These are phyloP conservation scores for Keiferia lycopersicella DNA, from an alignment of 2,888 invertebrate genomes.

Conservation along the genomic window DNA sequence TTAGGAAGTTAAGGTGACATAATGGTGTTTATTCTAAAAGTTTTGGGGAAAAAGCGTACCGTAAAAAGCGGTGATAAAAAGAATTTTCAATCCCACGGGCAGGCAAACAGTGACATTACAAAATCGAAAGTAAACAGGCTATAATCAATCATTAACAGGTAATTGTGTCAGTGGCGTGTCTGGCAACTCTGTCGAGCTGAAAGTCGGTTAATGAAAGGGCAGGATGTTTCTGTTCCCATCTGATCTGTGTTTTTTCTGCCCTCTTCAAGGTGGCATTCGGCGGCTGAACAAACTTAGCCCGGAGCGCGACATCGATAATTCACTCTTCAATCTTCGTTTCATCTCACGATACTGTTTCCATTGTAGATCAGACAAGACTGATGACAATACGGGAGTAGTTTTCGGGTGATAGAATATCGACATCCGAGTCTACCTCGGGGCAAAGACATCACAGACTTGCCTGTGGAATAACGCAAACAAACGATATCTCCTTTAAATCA, in stretches of 20 bases:
- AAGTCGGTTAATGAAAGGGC: slow-evolving; percentile 61
- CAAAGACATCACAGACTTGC: not conserved
- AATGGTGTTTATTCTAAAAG: slow-evolving; percentile 23
- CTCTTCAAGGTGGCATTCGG: slow-evolving; percentile 60
- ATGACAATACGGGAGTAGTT: not conserved
- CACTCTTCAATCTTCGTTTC: slow-evolving; percentile 66
- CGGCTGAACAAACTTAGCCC: slow-evolving; percentile 70
- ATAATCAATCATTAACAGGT: slow-evolving; percentile 74
- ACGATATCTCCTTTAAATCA: too few species aligned
- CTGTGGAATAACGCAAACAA: too few species aligned
- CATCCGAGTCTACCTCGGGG: too few species aligned
- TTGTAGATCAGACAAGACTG: slow-evolving; percentile 31
- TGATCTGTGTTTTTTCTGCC: slow-evolving; percentile 43
- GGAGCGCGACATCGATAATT: slow-evolving; percentile 76
- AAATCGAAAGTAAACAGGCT: slow-evolving; percentile 65
- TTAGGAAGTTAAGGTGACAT: slow-evolving; percentile 14
- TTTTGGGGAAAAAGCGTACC: slow-evolving; percentile 20
- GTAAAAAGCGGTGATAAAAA: slow-evolving; percentile 1
- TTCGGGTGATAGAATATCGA: not conserved
- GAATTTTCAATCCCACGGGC: slow-evolving; percentile 43
- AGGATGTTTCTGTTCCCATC: slow-evolving; percentile 67
- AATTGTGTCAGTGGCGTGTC: slow-evolving; percentile 52
- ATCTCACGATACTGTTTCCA: slow-evolving; percentile 58
- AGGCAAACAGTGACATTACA: slow-evolving; percentile 62
- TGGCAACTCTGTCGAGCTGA: slow-evolving; percentile 52